Conservation (phyloP, 2,888 invertebrate species). For the Phorcus lineatus region DNA sequence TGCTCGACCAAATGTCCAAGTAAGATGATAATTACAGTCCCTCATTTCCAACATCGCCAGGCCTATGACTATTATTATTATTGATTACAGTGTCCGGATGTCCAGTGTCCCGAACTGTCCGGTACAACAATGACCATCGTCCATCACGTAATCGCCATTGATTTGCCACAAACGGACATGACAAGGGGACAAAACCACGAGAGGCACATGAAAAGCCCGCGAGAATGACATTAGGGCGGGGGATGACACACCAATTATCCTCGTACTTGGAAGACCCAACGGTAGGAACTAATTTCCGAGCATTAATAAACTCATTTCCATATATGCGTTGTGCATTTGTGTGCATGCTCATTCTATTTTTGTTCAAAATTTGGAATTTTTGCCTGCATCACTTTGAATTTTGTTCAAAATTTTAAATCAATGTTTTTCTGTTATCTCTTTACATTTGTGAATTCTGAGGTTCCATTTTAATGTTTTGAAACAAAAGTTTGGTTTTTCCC, state of each 20-base stretch:
- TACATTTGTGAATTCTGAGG: too few species aligned
- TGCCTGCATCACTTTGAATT: too few species aligned
- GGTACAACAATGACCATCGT: neutral
- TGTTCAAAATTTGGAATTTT: neutral
- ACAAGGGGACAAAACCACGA: neutral
- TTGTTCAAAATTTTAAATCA: too few species aligned
- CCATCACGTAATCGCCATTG: neutral
- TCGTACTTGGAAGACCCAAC: neutral
- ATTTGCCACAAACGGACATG: neutral
- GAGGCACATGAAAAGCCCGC: neutral
- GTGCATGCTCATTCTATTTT: slow-evolving; percentile 10
- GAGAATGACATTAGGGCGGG: neutral
- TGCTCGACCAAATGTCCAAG: too few species aligned
- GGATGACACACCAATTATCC: neutral
- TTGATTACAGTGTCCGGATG: too few species aligned
- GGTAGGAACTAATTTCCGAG: neutral
- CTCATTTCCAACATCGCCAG: too few species aligned
- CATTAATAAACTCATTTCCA: slow-evolving; percentile 8
- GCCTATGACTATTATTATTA: too few species aligned
- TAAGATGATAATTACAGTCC: too few species aligned
- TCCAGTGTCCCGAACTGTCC: neutral
- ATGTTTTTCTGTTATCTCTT: too few species aligned
- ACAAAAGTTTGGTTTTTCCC: too few species aligned
- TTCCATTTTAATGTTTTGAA: too few species aligned
- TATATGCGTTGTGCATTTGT: neutral